phyloP scores from a whole-genome alignment of 2,888 invertebrate genomes.

The Eledone cirrhosa region DNA sequence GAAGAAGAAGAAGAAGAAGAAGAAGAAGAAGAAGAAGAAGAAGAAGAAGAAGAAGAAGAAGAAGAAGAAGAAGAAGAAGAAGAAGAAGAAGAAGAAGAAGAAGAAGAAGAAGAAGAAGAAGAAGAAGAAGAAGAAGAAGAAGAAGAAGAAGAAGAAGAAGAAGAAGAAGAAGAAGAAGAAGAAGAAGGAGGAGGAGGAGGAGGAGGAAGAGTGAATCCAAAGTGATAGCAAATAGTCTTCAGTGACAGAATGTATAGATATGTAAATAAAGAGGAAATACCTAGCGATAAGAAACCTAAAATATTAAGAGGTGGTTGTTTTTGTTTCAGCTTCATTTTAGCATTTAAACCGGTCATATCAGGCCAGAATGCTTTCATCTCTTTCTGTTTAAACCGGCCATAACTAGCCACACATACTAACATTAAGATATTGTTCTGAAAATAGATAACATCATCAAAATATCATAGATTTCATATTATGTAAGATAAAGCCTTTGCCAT shows the following conservation, averaged over 20 bases:
- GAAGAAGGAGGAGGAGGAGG: conserved; percentile 34
- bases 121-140: conserved; percentile 34
- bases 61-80: neutral
- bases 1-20: conserved; percentile 21
- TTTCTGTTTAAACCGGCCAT: no score
- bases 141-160: conserved; percentile 35
- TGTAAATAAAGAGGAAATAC: conserved; percentile 15
- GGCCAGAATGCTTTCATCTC: no score
- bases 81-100: conserved; percentile 32
- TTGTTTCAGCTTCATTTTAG: no score
- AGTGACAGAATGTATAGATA: neutral
- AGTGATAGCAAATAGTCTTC: neutral
- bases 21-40: neutral
- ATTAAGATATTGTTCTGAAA: no score
- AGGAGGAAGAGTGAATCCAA: conserved; percentile 32
- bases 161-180: conserved; percentile 36
- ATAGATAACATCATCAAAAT: no score
- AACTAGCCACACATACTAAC: no score
- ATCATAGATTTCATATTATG: no score
- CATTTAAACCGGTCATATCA: no score
- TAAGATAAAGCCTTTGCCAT: no score
- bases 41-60: neutral
- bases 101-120: no score
- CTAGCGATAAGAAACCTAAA: no score
- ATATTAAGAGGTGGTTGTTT: no score